Evolutionary conservation across 2,888 invertebrate species (phyloP).

Genomic region (Macaria notata): DNA sequence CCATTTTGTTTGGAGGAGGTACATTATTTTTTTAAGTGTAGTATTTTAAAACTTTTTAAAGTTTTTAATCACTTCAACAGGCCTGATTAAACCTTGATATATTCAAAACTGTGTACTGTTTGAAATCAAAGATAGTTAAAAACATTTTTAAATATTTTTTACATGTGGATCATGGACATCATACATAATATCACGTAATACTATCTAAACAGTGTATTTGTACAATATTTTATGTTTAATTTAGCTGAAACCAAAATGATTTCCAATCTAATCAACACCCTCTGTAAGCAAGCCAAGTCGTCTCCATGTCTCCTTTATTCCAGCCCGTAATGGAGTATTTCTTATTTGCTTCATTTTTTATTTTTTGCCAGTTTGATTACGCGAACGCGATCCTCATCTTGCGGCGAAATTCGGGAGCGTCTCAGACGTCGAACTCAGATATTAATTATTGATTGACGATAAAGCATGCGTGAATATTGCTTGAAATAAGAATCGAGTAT

Average conservation of each 20-base stretch:
- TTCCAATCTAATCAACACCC: too few species aligned
- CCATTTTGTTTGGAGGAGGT: background rate
- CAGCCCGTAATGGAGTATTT: conserved; percentile 78
- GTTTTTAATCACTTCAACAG: background rate
- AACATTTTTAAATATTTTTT: too few species aligned
- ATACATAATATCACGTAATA: too few species aligned
- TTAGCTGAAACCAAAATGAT: too few species aligned
- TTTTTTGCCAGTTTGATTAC: conserved; percentile 81
- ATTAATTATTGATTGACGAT: conserved; percentile 82
- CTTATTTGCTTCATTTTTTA: conserved; percentile 82
- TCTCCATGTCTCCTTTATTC: conserved; percentile 56
- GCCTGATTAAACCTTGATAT: too few species aligned
- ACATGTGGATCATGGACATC: too few species aligned
- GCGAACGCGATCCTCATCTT: conserved; percentile 79
- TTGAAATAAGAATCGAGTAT: conserved; percentile 49
- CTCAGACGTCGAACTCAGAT: conserved; percentile 74
- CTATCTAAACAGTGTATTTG: too few species aligned
- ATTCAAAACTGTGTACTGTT: too few species aligned
- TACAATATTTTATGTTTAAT: too few species aligned
- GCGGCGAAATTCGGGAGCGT: conserved; percentile 81
- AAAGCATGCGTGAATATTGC: conserved; percentile 73
- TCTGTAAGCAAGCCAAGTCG: conserved; percentile 31
- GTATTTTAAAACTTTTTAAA: background rate
- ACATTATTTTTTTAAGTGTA: too few species aligned
- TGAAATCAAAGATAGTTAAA: too few species aligned